Base-by-base conservation (phyloP, 2,797 vertebrate genomes). In the Pelodytes ibericus region DNA sequence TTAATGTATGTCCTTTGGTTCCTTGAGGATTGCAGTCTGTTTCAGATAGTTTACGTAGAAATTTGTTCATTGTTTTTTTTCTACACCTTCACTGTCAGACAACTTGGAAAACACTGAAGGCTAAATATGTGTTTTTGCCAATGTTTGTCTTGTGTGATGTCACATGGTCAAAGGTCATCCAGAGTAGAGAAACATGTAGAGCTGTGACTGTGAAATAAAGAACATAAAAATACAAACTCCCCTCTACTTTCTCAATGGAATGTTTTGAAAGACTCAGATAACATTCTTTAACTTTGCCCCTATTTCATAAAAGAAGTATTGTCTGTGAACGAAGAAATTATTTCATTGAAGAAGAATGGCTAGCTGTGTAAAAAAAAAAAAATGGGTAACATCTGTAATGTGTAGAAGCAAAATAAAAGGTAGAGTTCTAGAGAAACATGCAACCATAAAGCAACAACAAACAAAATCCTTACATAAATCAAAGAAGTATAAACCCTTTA, bases 191-290 rank as follows among this genome's bases (percentile, higher is more conserved):
- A 62, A 36, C 30, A 62, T 36, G 30, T 62, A 36, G 11, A n/a
- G 22, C 49, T 53, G 1, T 22, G 1, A 16, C 49, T 53, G n/a
- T n/a, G 5, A 53, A 53, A 53, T 22, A 53, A 16, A 53, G n/a
- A 7, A n/a, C 30, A 4, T 30, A 61, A 62, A 62, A 62, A 62
- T 62, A 62, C 30, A 62, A 62, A 58, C 22, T 7, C 26, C 29
- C 25, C 58, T 30, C 27, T 22, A 62, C 60, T 36, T 24, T 62
- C 49, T 62, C 60, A 62, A 36, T 36, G 60, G 31, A 62, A 62
- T 62, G 60, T 62, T 62, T 62, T 62, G 30, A 62, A 39, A 62
- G 31, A n/a, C 60, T 62, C 60, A 62, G 60, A 62, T 62, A 62
- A 62, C 30, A 62, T 36, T 62, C 30, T 36, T 62, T 31, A 20